Evolutionary conservation across 23 tunicate genomes (phyloP).

Genomic region (Clavelina lepadiformis): DNA sequence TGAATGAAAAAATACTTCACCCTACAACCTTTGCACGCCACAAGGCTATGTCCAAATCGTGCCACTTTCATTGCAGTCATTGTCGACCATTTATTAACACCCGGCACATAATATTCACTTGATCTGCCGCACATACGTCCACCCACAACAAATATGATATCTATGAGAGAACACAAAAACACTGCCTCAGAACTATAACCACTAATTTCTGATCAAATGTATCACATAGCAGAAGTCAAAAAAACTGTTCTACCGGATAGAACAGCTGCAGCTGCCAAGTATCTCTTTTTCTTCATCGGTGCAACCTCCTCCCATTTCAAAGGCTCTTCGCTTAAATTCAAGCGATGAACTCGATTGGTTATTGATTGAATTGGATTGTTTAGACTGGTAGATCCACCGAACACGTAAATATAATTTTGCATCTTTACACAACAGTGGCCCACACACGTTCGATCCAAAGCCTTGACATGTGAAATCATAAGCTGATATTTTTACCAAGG

Average conservation of each 20-base stretch:
- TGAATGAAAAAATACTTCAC: too few species aligned
- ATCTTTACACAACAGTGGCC: too few species aligned
- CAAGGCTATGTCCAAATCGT: slow-evolving; percentile 11
- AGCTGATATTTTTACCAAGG: too few species aligned
- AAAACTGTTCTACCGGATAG: slow-evolving; percentile 21
- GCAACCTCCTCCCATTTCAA: slow-evolving; percentile 18
- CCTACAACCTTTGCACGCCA: slow-evolving; percentile 16
- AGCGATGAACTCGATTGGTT: slow-evolving; percentile 7
- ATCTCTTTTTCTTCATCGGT: slow-evolving; percentile 6
- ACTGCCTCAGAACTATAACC: neutral
- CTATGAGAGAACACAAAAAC: neutral
- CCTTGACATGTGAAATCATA: too few species aligned
- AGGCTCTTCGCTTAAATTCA: neutral
- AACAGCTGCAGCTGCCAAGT: slow-evolving; percentile 11
- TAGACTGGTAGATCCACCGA: slow-evolving; percentile 22
- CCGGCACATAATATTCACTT: slow-evolving; percentile 17
- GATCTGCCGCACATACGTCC: slow-evolving; percentile 28
- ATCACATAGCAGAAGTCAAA: too few species aligned
- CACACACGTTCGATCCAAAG: too few species aligned
- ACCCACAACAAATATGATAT: slow-evolving; percentile 26
- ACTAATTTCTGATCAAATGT: too few species aligned
- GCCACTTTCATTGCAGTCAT: slow-evolving; percentile 8
- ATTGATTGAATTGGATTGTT: slow-evolving; percentile 3
- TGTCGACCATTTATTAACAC: slow-evolving; percentile 1
- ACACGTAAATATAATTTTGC: slow-evolving; percentile 6